Conservation (phyloP, 2,797 vertebrate species). For the Epinephelus coioides region DNA sequence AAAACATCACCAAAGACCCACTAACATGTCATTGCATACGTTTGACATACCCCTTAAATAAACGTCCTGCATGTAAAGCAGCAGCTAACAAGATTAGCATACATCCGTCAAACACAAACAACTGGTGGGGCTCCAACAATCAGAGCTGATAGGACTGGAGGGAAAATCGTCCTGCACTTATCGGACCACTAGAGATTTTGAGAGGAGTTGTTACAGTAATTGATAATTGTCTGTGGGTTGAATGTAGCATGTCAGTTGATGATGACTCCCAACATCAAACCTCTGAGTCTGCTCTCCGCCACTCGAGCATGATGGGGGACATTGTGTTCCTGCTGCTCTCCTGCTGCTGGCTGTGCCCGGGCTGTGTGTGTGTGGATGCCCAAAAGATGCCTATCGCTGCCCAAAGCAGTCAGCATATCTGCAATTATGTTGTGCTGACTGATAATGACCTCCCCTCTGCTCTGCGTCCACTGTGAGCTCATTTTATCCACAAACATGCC, state of each 20-base stretch:
- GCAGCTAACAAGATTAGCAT: neutral
- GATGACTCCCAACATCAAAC: conserved; percentile 62
- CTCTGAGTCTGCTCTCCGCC: conserved; percentile 38
- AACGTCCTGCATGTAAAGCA: neutral
- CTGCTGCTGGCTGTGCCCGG: conserved; percentile 13
- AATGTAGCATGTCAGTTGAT: conserved; percentile 61
- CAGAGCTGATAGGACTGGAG: conserved; percentile 39
- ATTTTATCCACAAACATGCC: conserved; percentile 63
- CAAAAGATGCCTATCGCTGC: conserved; percentile 71
- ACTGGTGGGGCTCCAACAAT: conserved; percentile 42
- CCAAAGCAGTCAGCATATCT: conserved; percentile 45
- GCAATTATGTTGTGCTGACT: conserved; percentile 56
- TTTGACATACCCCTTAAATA: neutral
- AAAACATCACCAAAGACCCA: no score
- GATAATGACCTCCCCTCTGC: conserved; percentile 59
- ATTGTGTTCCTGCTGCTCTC: conserved; percentile 54
- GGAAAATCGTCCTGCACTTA: conserved; percentile 62
- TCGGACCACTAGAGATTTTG: conserved; percentile 61
- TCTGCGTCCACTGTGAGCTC: conserved; percentile 46
- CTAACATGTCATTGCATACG: neutral
- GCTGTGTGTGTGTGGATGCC: conserved; percentile 28
- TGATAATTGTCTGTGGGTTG: conserved; percentile 70
- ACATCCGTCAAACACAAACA: neutral
- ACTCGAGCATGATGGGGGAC: conserved; percentile 43
- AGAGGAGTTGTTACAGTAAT: conserved; percentile 74